Percentiles rank a stretch among this genome's conserved stretches.
Evolutionary conservation across 2,888 invertebrate species (phyloP).

Genomic region (Onchidella celtica): DNA sequence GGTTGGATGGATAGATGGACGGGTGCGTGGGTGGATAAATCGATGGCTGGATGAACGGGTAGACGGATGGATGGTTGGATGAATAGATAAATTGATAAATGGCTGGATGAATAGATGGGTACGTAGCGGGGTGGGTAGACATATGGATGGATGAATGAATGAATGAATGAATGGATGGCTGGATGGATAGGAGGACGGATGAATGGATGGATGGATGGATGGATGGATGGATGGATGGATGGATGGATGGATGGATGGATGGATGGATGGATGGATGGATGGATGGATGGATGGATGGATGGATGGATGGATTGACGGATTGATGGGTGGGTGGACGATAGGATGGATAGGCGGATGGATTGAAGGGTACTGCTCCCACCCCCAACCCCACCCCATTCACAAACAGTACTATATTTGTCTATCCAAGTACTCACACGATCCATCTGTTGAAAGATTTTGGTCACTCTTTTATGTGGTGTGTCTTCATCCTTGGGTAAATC

Average conservation of each 20-base stretch:
- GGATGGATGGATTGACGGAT: too few relatives aligned
- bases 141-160: background rate
- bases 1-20: background rate
- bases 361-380: too few relatives aligned
- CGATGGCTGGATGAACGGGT: background rate
- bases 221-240: background rate
- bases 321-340: too few relatives aligned
- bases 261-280: too few relatives aligned
- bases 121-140: background rate
- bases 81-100: background rate
- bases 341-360: too few relatives aligned
- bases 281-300: too few relatives aligned
- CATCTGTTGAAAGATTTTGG: conserved; percentile 99
- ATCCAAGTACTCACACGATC: conserved; percentile 89
- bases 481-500: conserved; percentile 80
- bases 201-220: background rate
- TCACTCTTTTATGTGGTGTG: conserved; percentile 91
- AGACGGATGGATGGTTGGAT: background rate
- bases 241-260: too few relatives aligned
- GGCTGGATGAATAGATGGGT: background rate
- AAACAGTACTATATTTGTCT: too few relatives aligned
- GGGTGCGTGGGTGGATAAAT: background rate
- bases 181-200: background rate
- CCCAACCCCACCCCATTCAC: too few relatives aligned
- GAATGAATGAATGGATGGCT: background rate